Evolutionary conservation across 2,113 vertebrate genomes (phyloP).

Genomic region (Herpetotheres cachinnans): DNA sequence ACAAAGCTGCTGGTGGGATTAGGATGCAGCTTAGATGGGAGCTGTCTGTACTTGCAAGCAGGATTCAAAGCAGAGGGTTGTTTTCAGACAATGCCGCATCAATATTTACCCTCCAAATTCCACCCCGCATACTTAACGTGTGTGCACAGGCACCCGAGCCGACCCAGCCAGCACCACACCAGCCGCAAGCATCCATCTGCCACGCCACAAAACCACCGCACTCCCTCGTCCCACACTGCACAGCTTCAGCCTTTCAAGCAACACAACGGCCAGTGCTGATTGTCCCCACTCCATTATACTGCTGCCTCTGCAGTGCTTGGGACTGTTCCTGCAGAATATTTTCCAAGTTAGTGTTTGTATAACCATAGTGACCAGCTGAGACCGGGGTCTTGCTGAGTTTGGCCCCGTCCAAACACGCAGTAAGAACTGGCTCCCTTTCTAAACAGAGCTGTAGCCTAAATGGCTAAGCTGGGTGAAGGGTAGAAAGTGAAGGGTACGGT

Average conservation of each 20-base stretch:
- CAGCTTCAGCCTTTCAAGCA: not conserved
- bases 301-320: not conserved
- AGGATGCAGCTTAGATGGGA: slow-evolving; percentile 21
- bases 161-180: not conserved
- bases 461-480: not conserved
- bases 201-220: not conserved
- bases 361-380: not conserved
- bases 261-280: not conserved
- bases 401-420: not conserved
- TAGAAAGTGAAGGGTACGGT: not conserved
- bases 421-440: not conserved
- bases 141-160: not conserved
- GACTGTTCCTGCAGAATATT: not conserved
- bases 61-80: slow-evolving; percentile 36
- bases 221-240: not conserved
- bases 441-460: not conserved
- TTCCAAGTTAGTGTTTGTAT: not conserved
- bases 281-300: not conserved
- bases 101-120: slow-evolving; percentile 53
- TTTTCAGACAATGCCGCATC: slow-evolving; percentile 23
- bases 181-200: not conserved
- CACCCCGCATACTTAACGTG: not conserved
- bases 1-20: not conserved
- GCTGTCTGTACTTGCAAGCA: slow-evolving; percentile 9
- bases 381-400: not conserved